Conservation (phyloP, 2,888 invertebrate species). For the Acrobasis suavella region DNA sequence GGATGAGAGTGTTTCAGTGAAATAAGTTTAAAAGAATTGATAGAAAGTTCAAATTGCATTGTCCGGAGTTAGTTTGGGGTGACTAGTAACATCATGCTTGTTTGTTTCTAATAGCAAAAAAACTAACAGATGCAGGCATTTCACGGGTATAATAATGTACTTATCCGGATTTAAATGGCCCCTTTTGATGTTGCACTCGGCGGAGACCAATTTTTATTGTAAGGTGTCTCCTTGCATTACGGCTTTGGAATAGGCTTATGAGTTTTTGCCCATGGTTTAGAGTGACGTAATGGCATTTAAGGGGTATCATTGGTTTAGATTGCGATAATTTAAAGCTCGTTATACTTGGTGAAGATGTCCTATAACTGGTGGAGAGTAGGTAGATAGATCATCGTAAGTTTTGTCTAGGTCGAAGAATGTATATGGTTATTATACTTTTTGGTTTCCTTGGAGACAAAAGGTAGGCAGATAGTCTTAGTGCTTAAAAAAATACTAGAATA, state of each 20-base stretch:
- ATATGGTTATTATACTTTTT: no score
- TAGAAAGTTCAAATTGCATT: background rate
- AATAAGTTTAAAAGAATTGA: background rate
- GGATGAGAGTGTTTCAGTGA: constrained; percentile 1
- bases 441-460: no score
- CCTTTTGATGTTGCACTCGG: constrained; percentile 64
- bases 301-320: constrained; percentile 38
- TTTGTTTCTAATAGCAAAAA: constrained; percentile 79
- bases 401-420: no score
- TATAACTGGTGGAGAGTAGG: no score
- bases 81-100: constrained; percentile 71
- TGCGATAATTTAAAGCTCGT: constrained; percentile 15
- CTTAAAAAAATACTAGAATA: no score
- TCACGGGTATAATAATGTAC: constrained; percentile 81
- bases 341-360: background rate
- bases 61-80: constrained; percentile 38
- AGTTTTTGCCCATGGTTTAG: constrained; percentile 37
- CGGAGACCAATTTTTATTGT: constrained; percentile 37
- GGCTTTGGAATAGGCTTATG: constrained; percentile 55
- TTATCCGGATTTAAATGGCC: constrained; percentile 74
- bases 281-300: constrained; percentile 54
- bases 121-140: constrained; percentile 80
- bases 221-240: constrained; percentile 48
- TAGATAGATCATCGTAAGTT: no score
- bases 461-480: no score